phyloP scores from a whole-genome alignment of 2,797 vertebrate species.

The Lutjanus campechanus region DNA sequence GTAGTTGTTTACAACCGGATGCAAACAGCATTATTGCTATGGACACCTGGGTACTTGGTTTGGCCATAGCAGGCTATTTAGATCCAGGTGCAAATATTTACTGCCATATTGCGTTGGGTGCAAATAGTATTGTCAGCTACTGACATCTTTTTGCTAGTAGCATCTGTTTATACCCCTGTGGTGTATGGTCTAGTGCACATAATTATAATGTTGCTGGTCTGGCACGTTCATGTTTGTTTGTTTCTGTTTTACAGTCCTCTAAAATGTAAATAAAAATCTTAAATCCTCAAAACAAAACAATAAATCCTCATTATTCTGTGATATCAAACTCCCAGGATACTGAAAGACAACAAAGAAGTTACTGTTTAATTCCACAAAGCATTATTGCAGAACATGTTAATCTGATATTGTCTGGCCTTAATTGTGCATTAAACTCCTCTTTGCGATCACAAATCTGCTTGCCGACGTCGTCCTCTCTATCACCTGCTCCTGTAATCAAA shows the following conservation, averaged over 20 bases:
- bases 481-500: constrained; percentile 56
- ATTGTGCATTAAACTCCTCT: constrained; percentile 37
- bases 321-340: neutral
- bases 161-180: too few relatives aligned
- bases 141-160: too few relatives aligned
- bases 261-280: neutral
- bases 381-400: constrained; percentile 9
- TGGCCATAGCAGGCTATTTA: too few relatives aligned
- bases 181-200: too few relatives aligned
- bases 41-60: too few relatives aligned
- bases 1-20: too few relatives aligned
- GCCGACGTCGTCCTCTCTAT: constrained; percentile 6
- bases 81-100: too few relatives aligned
- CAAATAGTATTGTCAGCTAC: too few relatives aligned
- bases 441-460: constrained; percentile 6
- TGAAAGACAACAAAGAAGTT: constrained; percentile 5
- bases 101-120: too few relatives aligned
- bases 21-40: too few relatives aligned
- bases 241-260: neutral
- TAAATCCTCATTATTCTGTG: neutral
- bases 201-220: too few relatives aligned
- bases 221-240: neutral
- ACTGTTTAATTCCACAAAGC: constrained; percentile 22
- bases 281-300: neutral
- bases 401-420: constrained; percentile 25